phyloP scores from a whole-genome alignment of 2,888 invertebrate genomes.

The Stramonita haemastoma region DNA sequence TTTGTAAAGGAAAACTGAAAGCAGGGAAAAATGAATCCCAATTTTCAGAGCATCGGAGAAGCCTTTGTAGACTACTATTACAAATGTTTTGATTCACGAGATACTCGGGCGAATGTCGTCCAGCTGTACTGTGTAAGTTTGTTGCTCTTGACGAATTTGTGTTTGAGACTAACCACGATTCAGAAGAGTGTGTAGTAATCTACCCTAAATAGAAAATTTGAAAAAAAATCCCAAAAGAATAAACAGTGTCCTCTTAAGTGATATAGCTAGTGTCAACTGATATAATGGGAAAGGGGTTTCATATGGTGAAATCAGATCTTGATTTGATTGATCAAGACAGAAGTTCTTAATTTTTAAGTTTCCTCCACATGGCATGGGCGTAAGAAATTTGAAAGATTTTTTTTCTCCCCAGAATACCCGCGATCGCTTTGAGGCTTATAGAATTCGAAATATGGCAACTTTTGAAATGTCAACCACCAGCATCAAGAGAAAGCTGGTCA shows the following conservation, averaged over 20 bases:
- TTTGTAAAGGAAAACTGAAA: background rate
- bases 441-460: background rate
- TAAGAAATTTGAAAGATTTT: background rate
- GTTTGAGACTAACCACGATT: background rate
- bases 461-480: constrained; percentile 22
- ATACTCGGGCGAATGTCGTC: constrained; percentile 39
- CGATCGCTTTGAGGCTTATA: background rate
- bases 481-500: background rate
- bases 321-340: background rate
- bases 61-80: constrained; percentile 51
- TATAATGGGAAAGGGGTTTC: background rate
- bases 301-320: background rate
- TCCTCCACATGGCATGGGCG: too few species aligned
- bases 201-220: too few species aligned
- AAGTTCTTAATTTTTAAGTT: background rate
- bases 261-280: background rate
- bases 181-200: background rate
- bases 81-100: constrained; percentile 46
- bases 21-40: constrained; percentile 44
- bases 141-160: background rate
- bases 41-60: constrained; percentile 49
- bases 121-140: constrained; percentile 49
- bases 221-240: background rate
- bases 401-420: background rate
- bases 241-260: background rate